phyloP scores from a whole-genome alignment of 2,888 invertebrate genomes.

The Thecophora atra region DNA sequence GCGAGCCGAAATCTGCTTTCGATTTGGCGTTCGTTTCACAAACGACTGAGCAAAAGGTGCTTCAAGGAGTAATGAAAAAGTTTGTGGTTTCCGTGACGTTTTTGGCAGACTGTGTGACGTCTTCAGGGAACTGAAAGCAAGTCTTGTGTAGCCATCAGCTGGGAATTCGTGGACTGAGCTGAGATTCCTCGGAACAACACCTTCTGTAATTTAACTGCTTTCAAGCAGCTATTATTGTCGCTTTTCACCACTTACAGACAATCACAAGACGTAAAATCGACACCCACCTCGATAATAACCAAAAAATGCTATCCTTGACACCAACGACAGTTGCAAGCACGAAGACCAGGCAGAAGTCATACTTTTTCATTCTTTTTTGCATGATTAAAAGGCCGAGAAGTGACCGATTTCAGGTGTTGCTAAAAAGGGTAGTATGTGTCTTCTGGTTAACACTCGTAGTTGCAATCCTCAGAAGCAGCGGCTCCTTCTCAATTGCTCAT shows the following conservation, averaged over 20 bases:
- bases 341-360: too few species aligned
- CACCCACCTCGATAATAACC: too few species aligned
- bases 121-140: constrained; percentile 38
- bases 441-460: background rate
- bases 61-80: constrained; percentile 35
- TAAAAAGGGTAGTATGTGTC: constrained; percentile 19
- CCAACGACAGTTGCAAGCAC: constrained; percentile 53
- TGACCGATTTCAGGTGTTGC: constrained; percentile 22
- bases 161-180: too few species aligned
- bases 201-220: too few species aligned
- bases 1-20: constrained; percentile 1
- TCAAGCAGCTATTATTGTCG: background rate
- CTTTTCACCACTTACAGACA: background rate
- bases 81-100: constrained; percentile 8
- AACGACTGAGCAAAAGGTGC: constrained; percentile 56
- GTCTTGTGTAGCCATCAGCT: constrained; percentile 25
- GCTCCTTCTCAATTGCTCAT: too few species aligned
- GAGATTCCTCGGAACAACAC: too few species aligned
- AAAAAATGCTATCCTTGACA: too few species aligned
- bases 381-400: constrained; percentile 41
- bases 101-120: constrained; percentile 57
- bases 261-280: background rate
- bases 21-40: constrained; percentile 46
- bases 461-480: too few species aligned
- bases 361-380: too few species aligned